Percentiles rank a stretch among this genome's conserved stretches.
Conservation (phyloP, 2,888 invertebrate species). For the Schizaphis graminum region DNA sequence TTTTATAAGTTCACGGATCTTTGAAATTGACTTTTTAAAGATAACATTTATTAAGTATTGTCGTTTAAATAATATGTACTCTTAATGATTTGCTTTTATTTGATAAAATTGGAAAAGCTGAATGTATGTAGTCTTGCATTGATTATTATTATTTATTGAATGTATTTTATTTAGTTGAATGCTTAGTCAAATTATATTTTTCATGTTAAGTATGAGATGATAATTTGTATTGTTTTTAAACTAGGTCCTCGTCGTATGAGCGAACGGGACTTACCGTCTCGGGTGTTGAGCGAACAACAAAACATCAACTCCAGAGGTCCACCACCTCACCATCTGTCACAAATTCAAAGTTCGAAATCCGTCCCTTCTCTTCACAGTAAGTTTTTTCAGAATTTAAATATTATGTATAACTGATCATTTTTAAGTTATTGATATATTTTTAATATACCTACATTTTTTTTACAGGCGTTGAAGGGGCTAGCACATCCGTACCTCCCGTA, state of each 20-base stretch:
- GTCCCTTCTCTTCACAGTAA: slow-evolving; percentile 88
- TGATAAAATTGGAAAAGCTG: not conserved
- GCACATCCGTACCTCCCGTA: slow-evolving; percentile 66
- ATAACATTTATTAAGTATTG: not conserved
- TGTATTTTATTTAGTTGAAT: slow-evolving; percentile 4
- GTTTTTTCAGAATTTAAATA: slow-evolving; percentile 69
- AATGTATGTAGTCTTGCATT: not conserved
- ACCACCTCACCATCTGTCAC: slow-evolving; percentile 72
- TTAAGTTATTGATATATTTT: not conserved
- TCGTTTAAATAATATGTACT: not conserved
- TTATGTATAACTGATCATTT: not conserved
- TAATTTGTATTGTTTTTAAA: slow-evolving; percentile 56
- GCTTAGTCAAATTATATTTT: not conserved
- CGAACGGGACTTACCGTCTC: slow-evolving; percentile 88
- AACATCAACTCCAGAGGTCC: slow-evolving; percentile 64
- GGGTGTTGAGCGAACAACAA: slow-evolving; percentile 76
- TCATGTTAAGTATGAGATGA: not conserved
- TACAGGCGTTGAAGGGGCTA: slow-evolving; percentile 67
- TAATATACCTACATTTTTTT: not conserved
- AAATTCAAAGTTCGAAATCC: slow-evolving; percentile 85
- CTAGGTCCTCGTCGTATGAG: slow-evolving; percentile 87
- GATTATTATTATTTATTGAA: not conserved
- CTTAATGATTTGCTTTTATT: slow-evolving; percentile 25
- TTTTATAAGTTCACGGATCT: not conserved
- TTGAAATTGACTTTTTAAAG: not conserved